Evolutionary conservation across 2,888 invertebrate species (phyloP).

Genomic region (Merodon equestris): DNA sequence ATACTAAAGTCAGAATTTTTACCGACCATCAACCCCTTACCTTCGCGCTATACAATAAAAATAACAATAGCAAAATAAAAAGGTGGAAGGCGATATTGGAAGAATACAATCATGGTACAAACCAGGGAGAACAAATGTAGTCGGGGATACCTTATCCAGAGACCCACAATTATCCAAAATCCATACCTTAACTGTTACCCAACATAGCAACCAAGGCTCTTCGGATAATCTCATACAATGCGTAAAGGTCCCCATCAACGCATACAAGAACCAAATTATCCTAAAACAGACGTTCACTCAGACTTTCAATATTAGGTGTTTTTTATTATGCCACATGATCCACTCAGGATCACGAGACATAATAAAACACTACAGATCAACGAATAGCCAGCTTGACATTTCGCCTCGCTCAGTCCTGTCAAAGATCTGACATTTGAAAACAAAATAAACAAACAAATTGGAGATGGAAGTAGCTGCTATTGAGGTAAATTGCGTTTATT

Average conservation of each 20-base stretch:
- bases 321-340: too few relatives aligned
- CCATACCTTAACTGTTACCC: slow-evolving; percentile 19
- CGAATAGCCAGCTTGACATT: too few relatives aligned
- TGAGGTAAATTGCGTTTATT: too few relatives aligned
- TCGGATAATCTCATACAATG: slow-evolving; percentile 26
- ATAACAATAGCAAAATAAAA: slow-evolving; percentile 39
- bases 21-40: slow-evolving; percentile 30
- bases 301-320: slow-evolving; percentile 2
- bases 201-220: slow-evolving; percentile 40
- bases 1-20: slow-evolving; percentile 48
- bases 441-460: too few relatives aligned
- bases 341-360: too few relatives aligned
- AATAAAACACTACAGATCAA: too few relatives aligned
- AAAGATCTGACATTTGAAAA: too few relatives aligned
- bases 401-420: too few relatives aligned
- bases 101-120: slow-evolving; percentile 51
- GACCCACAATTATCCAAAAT: slow-evolving; percentile 6
- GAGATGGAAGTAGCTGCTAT: too few relatives aligned
- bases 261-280: slow-evolving; percentile 37
- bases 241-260: slow-evolving; percentile 35
- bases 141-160: slow-evolving; percentile 25
- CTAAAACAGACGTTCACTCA: slow-evolving; percentile 10
- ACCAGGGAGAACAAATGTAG: slow-evolving; percentile 16
- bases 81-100: slow-evolving; percentile 53
- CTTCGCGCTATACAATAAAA: slow-evolving; percentile 50